A percentile compares a stretch with the other conserved stretches of the same genome.
phyloP scores from a whole-genome alignment of 2,113 vertebrate genomes.

The Pipa parva region DNA sequence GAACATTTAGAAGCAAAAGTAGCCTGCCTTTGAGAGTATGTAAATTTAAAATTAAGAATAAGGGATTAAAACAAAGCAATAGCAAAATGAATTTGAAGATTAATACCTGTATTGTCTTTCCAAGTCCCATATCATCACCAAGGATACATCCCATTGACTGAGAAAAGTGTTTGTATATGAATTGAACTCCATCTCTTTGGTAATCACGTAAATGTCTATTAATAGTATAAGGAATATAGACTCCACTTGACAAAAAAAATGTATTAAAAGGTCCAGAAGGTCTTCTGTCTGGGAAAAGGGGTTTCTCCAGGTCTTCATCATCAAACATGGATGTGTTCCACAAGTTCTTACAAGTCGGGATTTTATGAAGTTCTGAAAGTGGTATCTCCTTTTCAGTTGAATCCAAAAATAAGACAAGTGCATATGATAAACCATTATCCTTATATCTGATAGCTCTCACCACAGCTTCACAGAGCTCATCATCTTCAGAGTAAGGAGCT shows the following conservation, averaged over 20 bases:
- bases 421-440: constrained; percentile 54
- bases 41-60: too few species aligned
- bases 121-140: constrained; percentile 96
- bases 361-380: constrained; percentile 56
- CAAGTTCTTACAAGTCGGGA: constrained; percentile 44
- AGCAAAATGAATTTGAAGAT: too few species aligned
- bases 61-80: too few species aligned
- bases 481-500: constrained; percentile 61
- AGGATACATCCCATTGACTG: constrained; percentile 82
- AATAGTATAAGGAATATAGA: constrained; percentile 84
- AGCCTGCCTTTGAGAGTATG: too few species aligned
- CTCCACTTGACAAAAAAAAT: constrained; percentile 70
- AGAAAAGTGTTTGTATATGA: constrained; percentile 77
- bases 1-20: too few species aligned
- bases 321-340: constrained; percentile 61
- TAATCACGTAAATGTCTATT: constrained; percentile 93
- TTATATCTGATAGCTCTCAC: constrained; percentile 62
- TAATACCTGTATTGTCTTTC: constrained; percentile 93
- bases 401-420: constrained; percentile 62
- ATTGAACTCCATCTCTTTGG: constrained; percentile 83
- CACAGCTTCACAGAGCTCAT: constrained; percentile 60
- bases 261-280: constrained; percentile 56
- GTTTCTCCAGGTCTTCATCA: constrained; percentile 79
- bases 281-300: constrained; percentile 70
- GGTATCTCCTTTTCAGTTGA: constrained; percentile 58